Conservation (phyloP, 2,888 invertebrate genomes). For the Epirrita christyi region DNA sequence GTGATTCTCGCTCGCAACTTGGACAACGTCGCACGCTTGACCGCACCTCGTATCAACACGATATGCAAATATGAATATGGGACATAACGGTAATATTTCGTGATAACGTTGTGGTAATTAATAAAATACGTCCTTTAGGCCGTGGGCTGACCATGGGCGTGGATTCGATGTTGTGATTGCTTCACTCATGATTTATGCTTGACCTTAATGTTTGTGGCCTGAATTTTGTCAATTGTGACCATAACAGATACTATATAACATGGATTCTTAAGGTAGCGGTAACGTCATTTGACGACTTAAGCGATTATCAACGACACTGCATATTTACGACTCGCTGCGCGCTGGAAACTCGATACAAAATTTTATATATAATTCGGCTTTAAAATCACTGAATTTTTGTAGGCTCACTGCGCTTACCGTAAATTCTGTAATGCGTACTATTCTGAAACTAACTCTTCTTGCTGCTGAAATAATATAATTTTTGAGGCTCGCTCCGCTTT, state of each 20-base stretch:
- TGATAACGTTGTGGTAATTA: slow-evolving; percentile 79
- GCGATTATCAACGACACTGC: too few species aligned
- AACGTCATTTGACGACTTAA: neutral
- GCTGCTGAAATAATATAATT: too few species aligned
- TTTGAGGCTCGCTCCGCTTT: too few species aligned
- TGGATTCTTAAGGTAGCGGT: too few species aligned
- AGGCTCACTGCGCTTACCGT: too few species aligned
- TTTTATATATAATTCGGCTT: too few species aligned
- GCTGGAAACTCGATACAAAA: too few species aligned
- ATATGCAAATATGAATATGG: slow-evolving; percentile 83
- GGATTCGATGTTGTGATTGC: slow-evolving; percentile 67
- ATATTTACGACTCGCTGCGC: too few species aligned
- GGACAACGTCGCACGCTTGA: slow-evolving; percentile 58
- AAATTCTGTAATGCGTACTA: too few species aligned
- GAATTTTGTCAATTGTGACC: neutral
- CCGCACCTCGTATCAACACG: slow-evolving; percentile 75
- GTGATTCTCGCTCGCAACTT: slow-evolving; percentile 32
- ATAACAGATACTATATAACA: neutral
- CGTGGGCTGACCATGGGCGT: slow-evolving; percentile 50
- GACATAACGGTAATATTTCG: slow-evolving; percentile 82
- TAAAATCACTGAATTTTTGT: too few species aligned
- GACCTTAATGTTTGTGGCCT: slow-evolving; percentile 61
- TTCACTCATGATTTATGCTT: slow-evolving; percentile 64
- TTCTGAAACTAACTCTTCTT: too few species aligned
- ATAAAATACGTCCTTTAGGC: slow-evolving; percentile 78